Percentiles rank a stretch among this genome's conserved stretches.
phyloP scores from a whole-genome alignment of 2,113 vertebrate genomes.

The Piaya cayana region DNA sequence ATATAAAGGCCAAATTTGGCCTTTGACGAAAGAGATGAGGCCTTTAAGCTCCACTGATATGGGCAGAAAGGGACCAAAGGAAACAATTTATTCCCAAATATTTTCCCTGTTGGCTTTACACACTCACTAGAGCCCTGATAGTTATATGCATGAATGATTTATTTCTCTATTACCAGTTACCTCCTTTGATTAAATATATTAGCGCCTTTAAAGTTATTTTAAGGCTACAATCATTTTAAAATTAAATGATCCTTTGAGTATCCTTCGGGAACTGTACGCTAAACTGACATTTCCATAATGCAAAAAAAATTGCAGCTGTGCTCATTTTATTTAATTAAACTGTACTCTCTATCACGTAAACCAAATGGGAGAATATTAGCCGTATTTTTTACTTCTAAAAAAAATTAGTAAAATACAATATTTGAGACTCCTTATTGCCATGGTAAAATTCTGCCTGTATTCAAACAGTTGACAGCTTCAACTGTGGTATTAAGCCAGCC shows the following conservation, averaged over 20 bases:
- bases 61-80: background rate
- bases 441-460: background rate
- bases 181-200: conserved; percentile 55
- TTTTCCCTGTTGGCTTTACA: background rate
- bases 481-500: background rate
- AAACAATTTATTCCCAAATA: background rate
- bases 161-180: conserved; percentile 20
- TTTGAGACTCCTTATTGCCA: background rate
- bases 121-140: background rate
- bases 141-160: conserved; percentile 37
- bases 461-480: background rate
- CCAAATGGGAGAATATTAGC: background rate
- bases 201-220: conserved; percentile 35
- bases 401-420: background rate
- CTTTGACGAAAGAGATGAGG: background rate
- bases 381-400: background rate
- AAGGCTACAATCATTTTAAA: conserved; percentile 50
- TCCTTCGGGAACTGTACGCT: conserved; percentile 4
- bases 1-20: background rate
- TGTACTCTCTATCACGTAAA: background rate
- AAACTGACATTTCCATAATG: conserved; percentile 22
- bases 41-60: background rate
- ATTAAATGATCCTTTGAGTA: conserved; percentile 32
- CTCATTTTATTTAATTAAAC: conserved; percentile 55
- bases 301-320: background rate